A percentile compares a stretch with the other conserved stretches of the same genome.
Evolutionary conservation across 2,888 invertebrate species (phyloP).

Genomic region (Lydus trimaculatus): DNA sequence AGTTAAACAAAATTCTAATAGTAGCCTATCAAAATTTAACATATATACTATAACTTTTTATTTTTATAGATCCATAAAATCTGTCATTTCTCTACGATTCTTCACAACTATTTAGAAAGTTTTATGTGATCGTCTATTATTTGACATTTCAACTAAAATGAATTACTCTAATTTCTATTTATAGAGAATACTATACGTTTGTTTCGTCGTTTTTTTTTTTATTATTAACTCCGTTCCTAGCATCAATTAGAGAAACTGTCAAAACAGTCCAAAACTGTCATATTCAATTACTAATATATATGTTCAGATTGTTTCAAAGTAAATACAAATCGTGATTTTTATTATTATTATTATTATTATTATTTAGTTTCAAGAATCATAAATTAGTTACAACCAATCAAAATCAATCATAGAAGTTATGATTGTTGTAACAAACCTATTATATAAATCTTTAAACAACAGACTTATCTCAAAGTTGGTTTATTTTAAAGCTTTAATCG

Average conservation of each 20-base stretch:
- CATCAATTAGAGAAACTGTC: background rate
- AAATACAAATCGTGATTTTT: background rate
- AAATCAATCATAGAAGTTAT: background rate
- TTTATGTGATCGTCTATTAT: background rate
- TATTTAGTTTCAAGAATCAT: constrained; percentile 23
- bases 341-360: too few relatives aligned
- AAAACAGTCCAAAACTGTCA: background rate
- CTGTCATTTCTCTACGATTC: background rate
- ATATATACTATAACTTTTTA: background rate
- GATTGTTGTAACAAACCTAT: too few relatives aligned
- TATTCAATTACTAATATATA: background rate
- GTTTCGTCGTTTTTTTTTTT: background rate
- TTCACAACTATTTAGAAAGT: background rate
- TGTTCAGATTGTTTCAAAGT: too few relatives aligned
- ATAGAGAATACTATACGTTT: background rate
- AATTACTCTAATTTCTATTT: constrained; percentile 1
- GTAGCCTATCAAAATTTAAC: background rate
- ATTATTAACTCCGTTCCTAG: background rate
- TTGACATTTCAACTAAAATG: background rate
- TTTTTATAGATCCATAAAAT: constrained; percentile 1
- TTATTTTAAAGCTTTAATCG: background rate
- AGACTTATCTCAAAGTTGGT: too few relatives aligned
- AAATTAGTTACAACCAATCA: constrained; percentile 9
- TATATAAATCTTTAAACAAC: too few relatives aligned
- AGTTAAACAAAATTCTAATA: background rate